Percentiles rank a stretch among this genome's conserved stretches.
Evolutionary conservation across 2,797 vertebrate genomes (phyloP).

Genomic region (Ibycter americanus): DNA sequence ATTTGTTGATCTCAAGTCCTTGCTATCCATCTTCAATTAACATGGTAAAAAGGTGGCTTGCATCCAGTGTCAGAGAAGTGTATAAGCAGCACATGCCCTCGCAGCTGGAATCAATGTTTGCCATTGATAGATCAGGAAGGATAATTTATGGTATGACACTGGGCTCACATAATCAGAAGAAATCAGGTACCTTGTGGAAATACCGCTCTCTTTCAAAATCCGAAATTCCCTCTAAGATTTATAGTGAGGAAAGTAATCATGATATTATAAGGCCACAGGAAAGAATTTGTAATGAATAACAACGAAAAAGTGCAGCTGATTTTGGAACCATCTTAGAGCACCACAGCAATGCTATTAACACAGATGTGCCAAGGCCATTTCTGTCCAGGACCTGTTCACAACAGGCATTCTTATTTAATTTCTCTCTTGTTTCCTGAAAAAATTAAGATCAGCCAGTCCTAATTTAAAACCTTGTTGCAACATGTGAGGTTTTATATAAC

Average conservation of each 20-base stretch:
- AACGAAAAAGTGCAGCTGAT: neutral
- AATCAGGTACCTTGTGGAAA: slow-evolving; percentile 1
- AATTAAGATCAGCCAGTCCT: neutral
- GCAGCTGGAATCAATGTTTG: slow-evolving; percentile 46
- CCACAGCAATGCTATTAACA: neutral
- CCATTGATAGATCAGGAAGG: slow-evolving; percentile 29
- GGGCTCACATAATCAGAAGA: neutral
- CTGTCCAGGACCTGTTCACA: neutral
- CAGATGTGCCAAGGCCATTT: neutral
- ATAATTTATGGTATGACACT: slow-evolving; percentile 3
- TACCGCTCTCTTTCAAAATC: neutral
- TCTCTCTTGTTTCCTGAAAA: neutral
- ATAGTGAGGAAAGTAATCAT: neutral
- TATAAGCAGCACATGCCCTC: slow-evolving; percentile 46
- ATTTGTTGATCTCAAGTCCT: slow-evolving; percentile 63
- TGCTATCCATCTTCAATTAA: slow-evolving; percentile 50
- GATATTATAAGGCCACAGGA: neutral
- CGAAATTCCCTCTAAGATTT: neutral
- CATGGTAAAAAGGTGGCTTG: slow-evolving; percentile 48
- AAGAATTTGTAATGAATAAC: neutral
- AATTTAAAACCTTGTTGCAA: neutral
- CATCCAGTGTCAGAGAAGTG: slow-evolving; percentile 22
- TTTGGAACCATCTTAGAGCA: neutral
- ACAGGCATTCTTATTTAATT: neutral
- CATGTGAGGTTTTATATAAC: neutral